A percentile compares a stretch with the other conserved stretches of the same genome.
Conservation (phyloP, 2,113 vertebrate species). For the Pseudorasbora parva region DNA sequence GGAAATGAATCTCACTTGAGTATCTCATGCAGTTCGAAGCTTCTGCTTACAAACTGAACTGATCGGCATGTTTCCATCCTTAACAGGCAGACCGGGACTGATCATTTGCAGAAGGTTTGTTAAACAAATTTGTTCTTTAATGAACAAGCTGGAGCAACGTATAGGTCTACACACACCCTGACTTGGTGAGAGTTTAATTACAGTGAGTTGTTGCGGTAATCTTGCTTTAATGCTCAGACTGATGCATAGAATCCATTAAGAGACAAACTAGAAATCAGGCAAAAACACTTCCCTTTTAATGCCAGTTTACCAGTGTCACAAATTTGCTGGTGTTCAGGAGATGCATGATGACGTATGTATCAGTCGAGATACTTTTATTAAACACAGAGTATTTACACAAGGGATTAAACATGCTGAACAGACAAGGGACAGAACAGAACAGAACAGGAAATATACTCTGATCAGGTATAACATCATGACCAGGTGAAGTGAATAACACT, state of each 20-base stretch:
- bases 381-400: no score
- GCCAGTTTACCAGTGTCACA: not conserved
- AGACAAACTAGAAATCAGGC: slow-evolving; percentile 7
- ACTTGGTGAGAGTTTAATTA: slow-evolving; percentile 3
- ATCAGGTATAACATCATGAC: no score
- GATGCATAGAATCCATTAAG: slow-evolving; percentile 20
- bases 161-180: not conserved
- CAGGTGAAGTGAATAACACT: no score
- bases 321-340: no score
- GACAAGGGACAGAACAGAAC: no score
- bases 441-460: no score
- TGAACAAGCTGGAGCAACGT: slow-evolving; percentile 7
- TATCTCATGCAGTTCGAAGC: slow-evolving; percentile 14
- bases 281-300: not conserved
- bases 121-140: slow-evolving; percentile 26
- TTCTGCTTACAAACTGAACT: not conserved
- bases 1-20: not conserved
- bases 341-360: no score
- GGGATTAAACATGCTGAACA: no score
- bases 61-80: not conserved
- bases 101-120: slow-evolving; percentile 15
- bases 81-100: slow-evolving; percentile 14
- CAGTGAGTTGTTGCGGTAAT: slow-evolving; percentile 33
- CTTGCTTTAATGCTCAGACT: not conserved
- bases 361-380: no score